Evolutionary conservation across 2,113 vertebrate species (phyloP).

Genomic region (Callaeas wilsoni): DNA sequence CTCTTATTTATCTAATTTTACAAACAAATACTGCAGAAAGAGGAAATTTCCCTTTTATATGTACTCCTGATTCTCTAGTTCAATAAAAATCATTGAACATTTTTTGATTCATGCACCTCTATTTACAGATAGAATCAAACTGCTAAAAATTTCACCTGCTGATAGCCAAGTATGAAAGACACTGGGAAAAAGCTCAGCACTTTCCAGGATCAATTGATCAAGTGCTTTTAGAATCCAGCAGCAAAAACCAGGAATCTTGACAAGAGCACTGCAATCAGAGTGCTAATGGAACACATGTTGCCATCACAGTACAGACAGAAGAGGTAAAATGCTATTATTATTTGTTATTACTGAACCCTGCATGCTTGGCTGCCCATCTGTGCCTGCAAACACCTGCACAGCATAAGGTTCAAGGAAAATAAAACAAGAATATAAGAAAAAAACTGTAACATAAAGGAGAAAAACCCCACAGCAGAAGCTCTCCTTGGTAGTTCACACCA

Average conservation of each 20-base stretch:
- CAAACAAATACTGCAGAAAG: not conserved
- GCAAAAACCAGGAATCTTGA: not conserved
- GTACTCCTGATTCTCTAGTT: not conserved
- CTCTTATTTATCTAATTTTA: not conserved
- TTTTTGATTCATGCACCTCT: not conserved
- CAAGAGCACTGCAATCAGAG: not conserved
- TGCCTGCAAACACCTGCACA: not conserved
- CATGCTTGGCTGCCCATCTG: not conserved
- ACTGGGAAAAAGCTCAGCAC: not conserved
- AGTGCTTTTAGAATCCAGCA: constrained; percentile 1
- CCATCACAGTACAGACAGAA: not conserved
- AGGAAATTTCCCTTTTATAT: not conserved
- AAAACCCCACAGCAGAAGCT: not conserved
- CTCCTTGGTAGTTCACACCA: not conserved
- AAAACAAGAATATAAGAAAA: not conserved
- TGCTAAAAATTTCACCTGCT: not conserved
- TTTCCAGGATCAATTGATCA: not conserved
- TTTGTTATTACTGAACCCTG: not conserved
- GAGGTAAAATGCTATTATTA: not conserved
- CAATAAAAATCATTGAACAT: not conserved
- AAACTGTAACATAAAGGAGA: not conserved
- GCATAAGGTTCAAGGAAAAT: not conserved
- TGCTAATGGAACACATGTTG: not conserved
- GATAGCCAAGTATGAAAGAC: not conserved
- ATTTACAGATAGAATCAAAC: not conserved